A percentile compares a stretch with the other conserved stretches of the same genome.
phyloP scores from a whole-genome alignment of 2,888 invertebrate genomes.

The Archips crataeganus region DNA sequence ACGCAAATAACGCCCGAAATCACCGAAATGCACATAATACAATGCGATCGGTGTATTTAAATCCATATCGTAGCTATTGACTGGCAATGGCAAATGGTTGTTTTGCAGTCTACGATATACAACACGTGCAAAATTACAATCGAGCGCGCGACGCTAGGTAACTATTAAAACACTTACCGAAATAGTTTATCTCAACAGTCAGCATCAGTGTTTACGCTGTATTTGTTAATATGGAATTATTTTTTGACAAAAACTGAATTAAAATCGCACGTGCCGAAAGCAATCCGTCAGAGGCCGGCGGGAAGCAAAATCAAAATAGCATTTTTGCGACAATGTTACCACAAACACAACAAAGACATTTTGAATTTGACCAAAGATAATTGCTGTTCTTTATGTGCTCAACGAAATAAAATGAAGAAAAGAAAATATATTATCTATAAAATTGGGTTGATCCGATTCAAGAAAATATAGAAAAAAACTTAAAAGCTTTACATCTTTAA shows the following conservation, averaged over 20 bases:
- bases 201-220: conserved; percentile 76
- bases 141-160: conserved; percentile 55
- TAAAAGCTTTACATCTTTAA: too few species aligned
- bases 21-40: conserved; percentile 11
- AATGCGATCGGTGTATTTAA: conserved; percentile 43
- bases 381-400: background rate
- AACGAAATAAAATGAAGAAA: background rate
- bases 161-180: conserved; percentile 70
- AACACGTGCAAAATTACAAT: conserved; percentile 77
- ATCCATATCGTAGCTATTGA: conserved; percentile 82
- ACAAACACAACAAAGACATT: conserved; percentile 20
- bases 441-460: too few species aligned
- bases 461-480: too few species aligned
- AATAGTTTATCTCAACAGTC: conserved; percentile 70
- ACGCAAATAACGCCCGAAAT: conserved; percentile 22
- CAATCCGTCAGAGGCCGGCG: conserved; percentile 83
- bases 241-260: conserved; percentile 63
- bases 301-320: conserved; percentile 79
- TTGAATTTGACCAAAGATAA: conserved; percentile 18
- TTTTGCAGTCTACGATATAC: conserved; percentile 77
- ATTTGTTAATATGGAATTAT: conserved; percentile 57
- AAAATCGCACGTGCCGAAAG: conserved; percentile 84
- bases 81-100: conserved; percentile 80
- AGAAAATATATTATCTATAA: too few species aligned
- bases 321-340: conserved; percentile 65